phyloP scores from a whole-genome alignment of 2,888 invertebrate genomes.

The Zygaena filipendulae region DNA sequence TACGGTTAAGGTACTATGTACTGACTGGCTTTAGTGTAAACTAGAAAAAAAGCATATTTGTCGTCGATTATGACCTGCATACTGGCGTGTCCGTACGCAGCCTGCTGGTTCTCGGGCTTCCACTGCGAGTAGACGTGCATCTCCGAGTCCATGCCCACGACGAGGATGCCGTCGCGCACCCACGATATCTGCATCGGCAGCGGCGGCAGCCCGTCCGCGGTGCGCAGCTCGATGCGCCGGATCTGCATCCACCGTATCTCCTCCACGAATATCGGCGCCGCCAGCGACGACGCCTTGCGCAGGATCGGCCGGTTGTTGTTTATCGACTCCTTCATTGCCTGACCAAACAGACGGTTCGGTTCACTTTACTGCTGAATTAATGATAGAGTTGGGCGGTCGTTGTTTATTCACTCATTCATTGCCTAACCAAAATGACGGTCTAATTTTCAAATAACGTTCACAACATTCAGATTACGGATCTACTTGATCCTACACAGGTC shows the following conservation, averaged over 20 bases:
- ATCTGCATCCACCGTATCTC: constrained; percentile 98
- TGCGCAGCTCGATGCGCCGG: constrained; percentile 87
- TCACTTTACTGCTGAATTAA: too few relatives aligned
- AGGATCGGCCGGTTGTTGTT: constrained; percentile 86
- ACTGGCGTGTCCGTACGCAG: constrained; percentile 28
- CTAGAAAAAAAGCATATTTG: too few relatives aligned
- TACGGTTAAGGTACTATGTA: too few relatives aligned
- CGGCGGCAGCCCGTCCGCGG: constrained; percentile 96
- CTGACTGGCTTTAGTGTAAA: too few relatives aligned
- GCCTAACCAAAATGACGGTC: too few relatives aligned
- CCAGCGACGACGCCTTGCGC: constrained; percentile 90
- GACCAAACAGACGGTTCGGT: too few relatives aligned
- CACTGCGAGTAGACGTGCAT: constrained; percentile 99
- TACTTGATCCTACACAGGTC: too few relatives aligned
- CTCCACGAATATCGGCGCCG: constrained; percentile 89
- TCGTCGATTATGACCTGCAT: too few relatives aligned
- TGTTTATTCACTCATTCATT: too few relatives aligned
- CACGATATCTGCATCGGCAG: constrained; percentile 99
- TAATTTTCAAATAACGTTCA: too few relatives aligned
- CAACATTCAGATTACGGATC: too few relatives aligned
- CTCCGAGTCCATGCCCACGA: constrained; percentile 99
- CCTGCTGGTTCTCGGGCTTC: constrained; percentile 75
- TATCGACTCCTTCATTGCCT: constrained; percentile 87
- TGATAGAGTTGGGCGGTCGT: too few relatives aligned
- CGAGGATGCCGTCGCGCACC: constrained; percentile 97